These are phyloP conservation scores for Brachypodius melanocephalos DNA, from an alignment of 2,113 vertebrate species.

Conservation along the genomic window DNA sequence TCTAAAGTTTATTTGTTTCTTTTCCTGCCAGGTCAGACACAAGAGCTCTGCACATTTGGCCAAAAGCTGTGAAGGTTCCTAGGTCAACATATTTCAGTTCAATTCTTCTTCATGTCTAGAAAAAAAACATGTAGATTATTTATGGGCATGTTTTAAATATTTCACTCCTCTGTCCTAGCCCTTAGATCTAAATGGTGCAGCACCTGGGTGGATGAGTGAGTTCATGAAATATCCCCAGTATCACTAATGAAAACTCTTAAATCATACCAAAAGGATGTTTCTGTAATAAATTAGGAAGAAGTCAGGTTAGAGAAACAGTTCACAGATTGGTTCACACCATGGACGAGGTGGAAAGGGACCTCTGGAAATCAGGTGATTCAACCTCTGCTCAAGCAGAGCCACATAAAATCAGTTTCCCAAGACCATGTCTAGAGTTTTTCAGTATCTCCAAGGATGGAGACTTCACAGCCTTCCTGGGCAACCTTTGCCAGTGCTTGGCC, in stretches of 20 bases:
- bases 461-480: not conserved
- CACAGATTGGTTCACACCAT: not conserved
- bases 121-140: not conserved
- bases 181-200: not conserved
- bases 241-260: slow-evolving; percentile 7
- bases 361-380: not conserved
- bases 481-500: not conserved
- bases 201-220: not conserved
- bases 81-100: not conserved
- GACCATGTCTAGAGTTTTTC: not conserved
- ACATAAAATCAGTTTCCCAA: not conserved
- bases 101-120: not conserved
- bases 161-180: not conserved
- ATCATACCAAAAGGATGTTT: not conserved
- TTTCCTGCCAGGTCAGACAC: not conserved
- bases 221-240: not conserved
- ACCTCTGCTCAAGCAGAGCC: not conserved
- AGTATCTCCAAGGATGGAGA: not conserved
- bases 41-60: not conserved
- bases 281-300: not conserved
- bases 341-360: not conserved
- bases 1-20: not conserved
- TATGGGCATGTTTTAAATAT: not conserved
- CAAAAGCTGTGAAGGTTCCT: slow-evolving; percentile 17
- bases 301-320: not conserved